Evolutionary conservation across 2,797 vertebrate species (phyloP), one percentile per base, ranked within the genome.

Genomic region (Lagodon rhomboides): DNA sequence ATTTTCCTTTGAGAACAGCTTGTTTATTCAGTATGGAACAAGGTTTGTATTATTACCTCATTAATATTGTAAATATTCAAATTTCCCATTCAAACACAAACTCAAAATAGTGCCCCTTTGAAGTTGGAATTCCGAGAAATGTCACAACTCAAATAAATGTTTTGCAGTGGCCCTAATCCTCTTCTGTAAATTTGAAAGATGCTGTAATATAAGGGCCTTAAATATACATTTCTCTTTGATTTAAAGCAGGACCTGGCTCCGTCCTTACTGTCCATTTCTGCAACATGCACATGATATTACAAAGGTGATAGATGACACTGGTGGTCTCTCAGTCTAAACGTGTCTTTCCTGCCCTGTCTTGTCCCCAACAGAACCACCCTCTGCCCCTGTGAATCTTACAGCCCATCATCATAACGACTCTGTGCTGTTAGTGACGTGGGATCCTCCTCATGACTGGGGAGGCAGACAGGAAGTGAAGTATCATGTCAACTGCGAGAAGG

Each of bases 381-480:
- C 94, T 6, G 85, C 90, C 16, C 94, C 93, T 0, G 62, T 89
- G 3, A 93, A 94, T n/a, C 38, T 94, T 30, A 87, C 46, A 7
- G 74, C 65, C 10, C 70, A 58, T 56, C 64, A 30, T 0, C 65
- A 55, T 1, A 89, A 75, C 10, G 81, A 79, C 78, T 83, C 90
- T 0, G 53, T 50, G 6, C 60, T 93, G 65, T n/a, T 9, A 1
- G 13, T 94, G 46, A 85, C 3, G 2, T 95, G 94, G 94, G 89
- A 84, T 2, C 80, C 87, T 25, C 93, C 94, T 67, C 58, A 75
- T 10, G 92, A 94, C 76, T 0, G 16, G 17, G 93, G 92, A 4
- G 93, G 93, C 59, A 76, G 91, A 74, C 27, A 22, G 41, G 90
- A 94, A 60, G 23, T 94, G 67, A 82, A 4, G 20, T 95, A 94